Evolutionary conservation across 1,140 invertebrate species (phyloP).

Genomic region (Lordiphosa clarofinis): DNA sequence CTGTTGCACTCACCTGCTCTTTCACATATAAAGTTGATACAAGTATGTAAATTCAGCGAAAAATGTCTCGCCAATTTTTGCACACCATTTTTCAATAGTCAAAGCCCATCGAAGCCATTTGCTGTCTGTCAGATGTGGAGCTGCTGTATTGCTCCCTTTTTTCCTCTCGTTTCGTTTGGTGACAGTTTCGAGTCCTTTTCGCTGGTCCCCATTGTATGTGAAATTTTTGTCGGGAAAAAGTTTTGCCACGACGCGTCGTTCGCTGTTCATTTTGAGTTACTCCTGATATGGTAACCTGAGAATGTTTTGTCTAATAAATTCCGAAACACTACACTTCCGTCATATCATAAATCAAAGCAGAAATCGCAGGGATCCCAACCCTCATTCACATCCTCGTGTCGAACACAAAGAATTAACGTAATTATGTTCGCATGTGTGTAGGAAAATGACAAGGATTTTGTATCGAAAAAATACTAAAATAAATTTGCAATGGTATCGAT

Average conservation of each 20-base stretch:
- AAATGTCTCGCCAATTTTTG: conserved; percentile 57
- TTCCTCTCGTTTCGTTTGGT: conserved; percentile 59
- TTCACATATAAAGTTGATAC: no score
- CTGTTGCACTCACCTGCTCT: no score
- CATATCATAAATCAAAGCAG: conserved; percentile 68
- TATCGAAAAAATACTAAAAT: conserved; percentile 25
- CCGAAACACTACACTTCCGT: conserved; percentile 74
- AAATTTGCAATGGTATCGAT: conserved; percentile 71
- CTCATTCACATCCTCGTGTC: conserved; percentile 34
- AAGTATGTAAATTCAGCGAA: conserved; percentile 34
- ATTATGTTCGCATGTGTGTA: conserved; percentile 73
- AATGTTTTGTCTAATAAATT: conserved; percentile 77
- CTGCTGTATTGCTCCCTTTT: conserved; percentile 33
- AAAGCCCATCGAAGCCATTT: conserved; percentile 33
- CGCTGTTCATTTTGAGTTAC: conserved; percentile 46
- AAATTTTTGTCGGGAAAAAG: conserved; percentile 28
- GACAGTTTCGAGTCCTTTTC: conserved; percentile 71
- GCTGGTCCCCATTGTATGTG: conserved; percentile 17
- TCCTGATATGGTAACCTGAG: conserved; percentile 30
- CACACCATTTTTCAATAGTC: conserved; percentile 28
- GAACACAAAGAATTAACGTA: conserved; percentile 69
- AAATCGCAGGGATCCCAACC: conserved; percentile 3
- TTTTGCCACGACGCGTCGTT: conserved; percentile 17
- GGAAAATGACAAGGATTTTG: conserved; percentile 49
- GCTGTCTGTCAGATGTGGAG: conserved; percentile 5